phyloP scores from a whole-genome alignment of 1,140 invertebrate species.

The Brachionus rotundiformis region DNA sequence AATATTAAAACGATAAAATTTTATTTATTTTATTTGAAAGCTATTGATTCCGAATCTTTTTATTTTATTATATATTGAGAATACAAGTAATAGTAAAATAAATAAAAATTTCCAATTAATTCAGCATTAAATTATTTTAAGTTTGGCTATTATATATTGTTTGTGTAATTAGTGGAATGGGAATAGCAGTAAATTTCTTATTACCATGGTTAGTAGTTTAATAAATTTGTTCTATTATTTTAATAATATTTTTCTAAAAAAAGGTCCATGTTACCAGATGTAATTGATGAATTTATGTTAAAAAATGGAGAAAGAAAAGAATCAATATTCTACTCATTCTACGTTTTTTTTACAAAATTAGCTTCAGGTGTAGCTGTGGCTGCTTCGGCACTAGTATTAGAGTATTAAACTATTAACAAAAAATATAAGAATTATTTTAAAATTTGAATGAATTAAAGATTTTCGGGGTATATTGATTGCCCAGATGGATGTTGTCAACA shows the following conservation, averaged over 20 bases:
- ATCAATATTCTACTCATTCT: constrained; percentile 62
- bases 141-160: constrained; percentile 50
- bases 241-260: constrained; percentile 21
- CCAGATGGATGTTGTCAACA: constrained; percentile 55
- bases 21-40: neutral
- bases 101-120: neutral
- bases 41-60: constrained; percentile 41
- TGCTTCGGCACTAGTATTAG: constrained; percentile 58
- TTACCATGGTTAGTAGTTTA: neutral
- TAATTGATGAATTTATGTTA: constrained; percentile 61
- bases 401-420: constrained; percentile 54
- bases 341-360: constrained; percentile 62
- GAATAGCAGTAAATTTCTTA: constrained; percentile 37
- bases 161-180: constrained; percentile 30
- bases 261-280: constrained; percentile 62
- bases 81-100: neutral
- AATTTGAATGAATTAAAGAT: neutral
- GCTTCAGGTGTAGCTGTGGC: constrained; percentile 58
- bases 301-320: constrained; percentile 58
- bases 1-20: too few relatives aligned
- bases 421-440: too few relatives aligned
- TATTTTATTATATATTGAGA: constrained; percentile 13
- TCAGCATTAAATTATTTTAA: neutral
- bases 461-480: constrained; percentile 34
- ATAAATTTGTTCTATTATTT: neutral